Conservation (phyloP, 2,113 vertebrate genomes). For the Pseudopipra pipra region DNA sequence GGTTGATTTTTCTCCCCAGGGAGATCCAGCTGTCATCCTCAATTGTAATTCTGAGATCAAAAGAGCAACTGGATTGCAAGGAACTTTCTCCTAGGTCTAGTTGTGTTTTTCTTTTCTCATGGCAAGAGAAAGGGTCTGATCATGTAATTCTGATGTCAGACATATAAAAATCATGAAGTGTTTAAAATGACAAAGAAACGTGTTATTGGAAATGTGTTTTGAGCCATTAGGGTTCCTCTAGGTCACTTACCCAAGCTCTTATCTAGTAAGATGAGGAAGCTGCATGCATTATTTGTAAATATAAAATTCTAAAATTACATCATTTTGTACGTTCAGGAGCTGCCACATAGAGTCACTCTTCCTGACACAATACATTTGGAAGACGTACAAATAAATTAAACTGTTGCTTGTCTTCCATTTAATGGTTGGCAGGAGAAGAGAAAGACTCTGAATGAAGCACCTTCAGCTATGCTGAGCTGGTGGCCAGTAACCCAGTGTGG, state of each 20-base stretch:
- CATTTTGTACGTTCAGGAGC: not conserved
- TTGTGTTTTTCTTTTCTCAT: not conserved
- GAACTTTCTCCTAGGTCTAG: not conserved
- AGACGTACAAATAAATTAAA: not conserved
- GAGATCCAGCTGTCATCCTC: slow-evolving; percentile 11
- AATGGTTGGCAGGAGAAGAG: not conserved
- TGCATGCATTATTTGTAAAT: accelerated
- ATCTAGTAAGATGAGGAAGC: not conserved
- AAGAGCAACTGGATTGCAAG: not conserved
- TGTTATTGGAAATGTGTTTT: not conserved
- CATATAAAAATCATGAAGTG: not conserved
- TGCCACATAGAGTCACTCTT: accelerated
- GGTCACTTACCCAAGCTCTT: not conserved
- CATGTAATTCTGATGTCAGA: not conserved
- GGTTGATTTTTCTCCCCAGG: not conserved
- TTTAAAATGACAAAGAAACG: not conserved
- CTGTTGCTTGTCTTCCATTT: not conserved
- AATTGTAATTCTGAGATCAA: not conserved
- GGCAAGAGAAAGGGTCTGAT: not conserved
- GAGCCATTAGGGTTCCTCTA: not conserved
- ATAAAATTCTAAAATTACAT: not conserved
- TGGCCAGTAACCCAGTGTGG: not conserved
- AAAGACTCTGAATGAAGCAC: too few species aligned
- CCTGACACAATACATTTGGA: not conserved
- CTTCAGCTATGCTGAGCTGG: not conserved